phyloP scores from a whole-genome alignment of 2,113 vertebrate genomes.

The Macaca fascicularis region T2T-MFA8v1.1 NC_088378.1:149996001-149996500 shows the following conservation, averaged over 20 bases:
- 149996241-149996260: not conserved
- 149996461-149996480: too few relatives aligned
- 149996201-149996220: not conserved
- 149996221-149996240: not conserved
- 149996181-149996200: not conserved
- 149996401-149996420: not conserved
- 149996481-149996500: too few relatives aligned
- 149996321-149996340: not conserved
- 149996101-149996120: not conserved
- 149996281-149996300: not conserved
- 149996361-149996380: not conserved
- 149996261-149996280: not conserved
- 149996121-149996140: not conserved
- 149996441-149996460: too few relatives aligned
- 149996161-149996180: not conserved
- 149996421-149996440: too few relatives aligned
- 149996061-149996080: conserved; percentile 2
- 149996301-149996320: not conserved
- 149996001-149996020: not conserved
- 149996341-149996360: not conserved
- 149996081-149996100: not conserved
- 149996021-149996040: not conserved
- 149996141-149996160: not conserved
- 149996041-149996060: not conserved
- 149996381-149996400: not conserved